Base-by-base conservation (phyloP, 2,888 invertebrate genomes). In the Calameuta idolon region DNA sequence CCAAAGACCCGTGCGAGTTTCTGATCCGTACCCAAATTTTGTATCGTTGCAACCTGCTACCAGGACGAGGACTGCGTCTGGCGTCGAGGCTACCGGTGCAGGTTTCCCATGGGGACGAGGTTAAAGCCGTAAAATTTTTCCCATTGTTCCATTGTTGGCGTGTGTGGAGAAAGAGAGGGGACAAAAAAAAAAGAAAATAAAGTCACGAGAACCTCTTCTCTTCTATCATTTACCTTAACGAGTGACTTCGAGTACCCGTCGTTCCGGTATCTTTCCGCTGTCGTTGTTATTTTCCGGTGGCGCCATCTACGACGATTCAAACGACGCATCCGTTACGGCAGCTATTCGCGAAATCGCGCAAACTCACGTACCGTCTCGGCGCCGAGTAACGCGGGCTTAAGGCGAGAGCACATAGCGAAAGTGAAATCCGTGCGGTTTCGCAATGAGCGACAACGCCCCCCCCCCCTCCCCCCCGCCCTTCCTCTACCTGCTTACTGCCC, bases 351-450 rank as follows among this genome's bases (percentile, higher is more conserved):
- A 33, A 30, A 33, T 71, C 71, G n/a, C 30, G 69, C 30, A 2
- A 71, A 33, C 31, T n/a, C 33, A 15, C 71, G 71, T 71, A 31
- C 15, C 71, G 71, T 9, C 71, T 37, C 30, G 71, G n/a, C 71
- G 4, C n/a, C 71, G 71, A 71, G 71, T 15, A 40, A 30, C 30
- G 35, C 40, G 68, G 35, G 12, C 35, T 35, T 35, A 35, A 35
- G 76, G 34, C 81, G 85, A 85, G 83, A 81, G 84, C 12, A 69
- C 69, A 69, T 79, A 83, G 85, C 83, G 84, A 86, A 86, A 87
- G 86, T 86, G 87, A 86, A 86, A 86, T 85, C 85, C 82, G 83
- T 84, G 81, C 80, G 79, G 81, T 85, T 85, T 84, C 87, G 85
- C 85, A 87, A 85, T 82, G 69, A 40, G 40, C 69, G 82, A 83